These are phyloP conservation scores for Arvicanthis niloticus DNA, from an alignment of 2,113 vertebrate genomes.

Conservation along the genomic window DNA sequence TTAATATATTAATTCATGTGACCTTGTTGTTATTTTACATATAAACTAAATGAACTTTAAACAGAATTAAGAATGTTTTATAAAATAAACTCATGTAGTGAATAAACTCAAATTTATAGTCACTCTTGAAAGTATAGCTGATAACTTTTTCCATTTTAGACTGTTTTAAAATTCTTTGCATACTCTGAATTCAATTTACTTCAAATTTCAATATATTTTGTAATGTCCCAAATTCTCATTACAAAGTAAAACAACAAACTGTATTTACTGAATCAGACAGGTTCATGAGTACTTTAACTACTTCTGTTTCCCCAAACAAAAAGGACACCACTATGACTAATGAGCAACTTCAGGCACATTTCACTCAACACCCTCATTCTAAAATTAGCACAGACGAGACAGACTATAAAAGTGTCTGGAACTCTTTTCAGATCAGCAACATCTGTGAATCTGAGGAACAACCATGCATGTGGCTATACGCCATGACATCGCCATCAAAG, in stretches of 20 bases:
- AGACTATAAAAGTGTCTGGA: slow-evolving; percentile 87
- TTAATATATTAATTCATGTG: slow-evolving; percentile 3
- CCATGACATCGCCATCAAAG: slow-evolving; percentile 80
- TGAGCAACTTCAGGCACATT: slow-evolving; percentile 85
- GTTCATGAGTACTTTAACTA: slow-evolving; percentile 70
- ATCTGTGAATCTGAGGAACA: slow-evolving; percentile 87
- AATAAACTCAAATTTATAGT: slow-evolving; percentile 56
- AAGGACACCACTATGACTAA: slow-evolving; percentile 69
- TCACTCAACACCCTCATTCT: slow-evolving; percentile 85
- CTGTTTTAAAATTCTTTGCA: slow-evolving; percentile 55
- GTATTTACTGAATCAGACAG: slow-evolving; percentile 49
- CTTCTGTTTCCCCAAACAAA: slow-evolving; percentile 74
- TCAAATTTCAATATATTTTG: slow-evolving; percentile 53
- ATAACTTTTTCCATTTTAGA: slow-evolving; percentile 42
- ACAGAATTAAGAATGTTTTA: slow-evolving; percentile 55
- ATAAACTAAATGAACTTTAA: slow-evolving; percentile 55
- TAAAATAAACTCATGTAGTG: slow-evolving; percentile 36
- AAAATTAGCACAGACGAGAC: slow-evolving; percentile 88
- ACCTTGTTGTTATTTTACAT: slow-evolving; percentile 37
- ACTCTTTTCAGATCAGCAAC: slow-evolving; percentile 88
- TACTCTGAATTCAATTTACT: slow-evolving; percentile 61
- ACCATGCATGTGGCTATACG: slow-evolving; percentile 83
- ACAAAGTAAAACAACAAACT: slow-evolving; percentile 60
- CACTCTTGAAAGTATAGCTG: slow-evolving; percentile 7
- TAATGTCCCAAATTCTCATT: slow-evolving; percentile 33